Evolutionary conservation across 2,113 vertebrate species (phyloP).

Genomic region (Dinomys branickii): DNA sequence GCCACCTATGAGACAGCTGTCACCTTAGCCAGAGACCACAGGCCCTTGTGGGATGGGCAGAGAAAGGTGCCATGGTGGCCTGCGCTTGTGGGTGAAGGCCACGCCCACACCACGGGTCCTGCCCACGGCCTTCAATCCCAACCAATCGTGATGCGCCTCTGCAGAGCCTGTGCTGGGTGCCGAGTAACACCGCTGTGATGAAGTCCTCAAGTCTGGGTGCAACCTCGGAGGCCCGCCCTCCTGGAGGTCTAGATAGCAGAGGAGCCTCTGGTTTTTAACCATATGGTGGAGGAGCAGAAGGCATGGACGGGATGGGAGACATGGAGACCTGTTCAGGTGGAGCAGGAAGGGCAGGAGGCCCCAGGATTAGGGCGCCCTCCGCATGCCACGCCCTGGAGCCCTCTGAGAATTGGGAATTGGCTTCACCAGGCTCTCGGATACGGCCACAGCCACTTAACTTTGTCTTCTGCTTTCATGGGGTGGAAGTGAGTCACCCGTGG

Average conservation of each 20-base stretch:
- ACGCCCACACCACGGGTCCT: too few species aligned
- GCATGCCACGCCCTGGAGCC: too few species aligned
- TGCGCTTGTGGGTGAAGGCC: not conserved
- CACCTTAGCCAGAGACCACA: not conserved
- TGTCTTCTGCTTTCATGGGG: not conserved
- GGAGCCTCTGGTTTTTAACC: not conserved
- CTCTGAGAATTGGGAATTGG: too few species aligned
- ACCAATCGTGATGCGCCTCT: not conserved
- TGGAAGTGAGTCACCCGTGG: not conserved
- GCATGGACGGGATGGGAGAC: not conserved
- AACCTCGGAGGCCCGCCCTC: not conserved
- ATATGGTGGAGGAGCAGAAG: not conserved
- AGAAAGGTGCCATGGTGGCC: not conserved
- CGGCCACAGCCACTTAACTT: not conserved
- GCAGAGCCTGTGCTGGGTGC: not conserved
- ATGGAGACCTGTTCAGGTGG: not conserved
- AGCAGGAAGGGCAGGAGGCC: not conserved
- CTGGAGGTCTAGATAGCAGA: not conserved
- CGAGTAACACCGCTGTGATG: rapidly evolving
- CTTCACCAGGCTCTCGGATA: not conserved
- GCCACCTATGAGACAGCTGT: not conserved
- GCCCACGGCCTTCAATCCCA: not conserved
- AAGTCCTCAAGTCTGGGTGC: not conserved
- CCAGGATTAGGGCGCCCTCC: too few species aligned
- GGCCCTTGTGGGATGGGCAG: too few species aligned